A percentile compares a stretch with the other conserved stretches of the same genome.
Evolutionary conservation across 2,797 vertebrate species (phyloP).

Genomic region (Crotalus adamanteus): DNA sequence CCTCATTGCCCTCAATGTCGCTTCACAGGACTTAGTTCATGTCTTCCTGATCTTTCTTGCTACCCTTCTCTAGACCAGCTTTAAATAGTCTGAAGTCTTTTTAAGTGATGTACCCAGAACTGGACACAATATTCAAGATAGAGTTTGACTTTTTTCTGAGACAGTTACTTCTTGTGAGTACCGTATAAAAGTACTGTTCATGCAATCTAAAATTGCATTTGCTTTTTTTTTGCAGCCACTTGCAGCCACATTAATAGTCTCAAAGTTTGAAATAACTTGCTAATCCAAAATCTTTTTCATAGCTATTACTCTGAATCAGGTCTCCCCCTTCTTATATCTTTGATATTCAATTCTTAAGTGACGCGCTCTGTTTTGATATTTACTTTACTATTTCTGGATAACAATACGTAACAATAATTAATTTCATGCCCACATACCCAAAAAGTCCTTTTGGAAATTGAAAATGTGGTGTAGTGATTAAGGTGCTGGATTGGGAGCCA

Average conservation of each 20-base stretch:
- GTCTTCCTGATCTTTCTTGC: not conserved
- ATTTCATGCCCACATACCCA: constrained; percentile 9
- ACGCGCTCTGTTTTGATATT: not conserved
- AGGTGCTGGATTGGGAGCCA: not conserved
- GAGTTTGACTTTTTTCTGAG: not conserved
- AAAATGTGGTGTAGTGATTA: not conserved
- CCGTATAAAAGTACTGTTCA: not conserved
- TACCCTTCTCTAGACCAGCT: not conserved
- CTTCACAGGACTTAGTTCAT: not conserved
- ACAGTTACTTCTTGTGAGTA: not conserved
- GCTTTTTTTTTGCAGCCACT: not conserved
- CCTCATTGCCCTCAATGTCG: not conserved
- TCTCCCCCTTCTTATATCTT: not conserved
- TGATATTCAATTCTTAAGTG: not conserved
- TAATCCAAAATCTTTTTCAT: not conserved
- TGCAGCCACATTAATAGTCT: not conserved
- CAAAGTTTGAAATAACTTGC: not conserved
- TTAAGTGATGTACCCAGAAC: not conserved
- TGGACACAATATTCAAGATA: not conserved
- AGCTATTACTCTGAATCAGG: not conserved
- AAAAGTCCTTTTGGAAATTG: not conserved
- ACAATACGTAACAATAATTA: constrained; percentile 26
- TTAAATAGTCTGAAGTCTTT: not conserved
- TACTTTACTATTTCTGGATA: not conserved
- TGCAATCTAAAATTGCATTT: not conserved